Evolutionary conservation across 2,888 invertebrate species (phyloP), one percentile per base, ranked within the genome.

Genomic region (Xestia xanthographa): DNA sequence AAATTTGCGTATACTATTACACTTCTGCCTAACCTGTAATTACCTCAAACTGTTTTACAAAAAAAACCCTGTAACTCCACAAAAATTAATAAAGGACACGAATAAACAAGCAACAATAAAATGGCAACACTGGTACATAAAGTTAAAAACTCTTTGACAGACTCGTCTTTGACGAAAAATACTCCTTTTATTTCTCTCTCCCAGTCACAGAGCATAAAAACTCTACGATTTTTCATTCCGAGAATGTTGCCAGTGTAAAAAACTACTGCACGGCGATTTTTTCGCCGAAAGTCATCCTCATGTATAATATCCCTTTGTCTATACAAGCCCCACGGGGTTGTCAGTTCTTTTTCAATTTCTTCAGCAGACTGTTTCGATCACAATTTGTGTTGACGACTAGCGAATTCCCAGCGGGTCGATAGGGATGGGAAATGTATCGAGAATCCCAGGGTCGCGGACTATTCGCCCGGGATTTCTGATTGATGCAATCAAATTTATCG

Each of bases 271-370:
- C 22, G 58, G 70, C 43, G 66, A 76, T 76, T 82, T 75, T 83
- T 83, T 58, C 68, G 41, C 62, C 50, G 62, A 85, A 77, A 82
- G 62, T 85, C 78, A 86, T 83, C 65, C 67, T 71, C 80, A 63
- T 84, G 76, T 84, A 70, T 86, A 84, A 84, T 77, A 76, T 78
- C 66, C 77, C 75, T 80, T 84, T 85, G 84, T 86, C 77, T 84
- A 11, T 56, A 74, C 67, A 62, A 75, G 58, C 62, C 87, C 68
- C 87, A 20, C 12, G 69, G 76, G 85, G 63, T 69, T 48, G 53
- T 45, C 77, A 76, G 85, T 80, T 87, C 78, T 81, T 86, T 89
- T 88, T 88, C 88, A 88, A 89, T 88, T 86, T 88, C 87, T 79
- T 79, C 79, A 63, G 14, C 77, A 78, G 70, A 79, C 79, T 80